Percentiles rank a stretch among this genome's conserved stretches.
These are phyloP conservation scores for Pilophorus perplexus DNA, from an alignment of 2,888 invertebrate genomes.

Conservation along the genomic window DNA sequence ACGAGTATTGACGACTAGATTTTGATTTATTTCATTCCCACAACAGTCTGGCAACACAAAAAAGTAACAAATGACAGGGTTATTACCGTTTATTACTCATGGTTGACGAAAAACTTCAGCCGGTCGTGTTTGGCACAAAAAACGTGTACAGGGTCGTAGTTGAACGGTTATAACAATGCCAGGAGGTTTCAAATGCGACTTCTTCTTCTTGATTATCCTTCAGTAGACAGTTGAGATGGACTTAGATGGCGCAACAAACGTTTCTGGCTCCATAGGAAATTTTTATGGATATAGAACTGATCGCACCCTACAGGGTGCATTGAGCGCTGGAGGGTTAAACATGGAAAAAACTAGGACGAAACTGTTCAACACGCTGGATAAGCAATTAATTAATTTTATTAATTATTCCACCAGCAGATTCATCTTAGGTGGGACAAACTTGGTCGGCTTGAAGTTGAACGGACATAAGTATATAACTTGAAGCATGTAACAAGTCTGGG, in stretches of 20 bases:
- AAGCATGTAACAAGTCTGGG: too few relatives aligned
- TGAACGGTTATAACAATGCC: background rate
- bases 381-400: too few relatives aligned
- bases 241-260: background rate
- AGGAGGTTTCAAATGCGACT: background rate
- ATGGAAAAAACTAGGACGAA: too few relatives aligned
- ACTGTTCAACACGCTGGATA: too few relatives aligned
- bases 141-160: background rate
- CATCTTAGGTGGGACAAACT: too few relatives aligned
- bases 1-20: conserved; percentile 19
- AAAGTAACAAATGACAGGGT: background rate
- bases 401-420: too few relatives aligned
- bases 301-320: conserved; percentile 10
- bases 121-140: conserved; percentile 5
- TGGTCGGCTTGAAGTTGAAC: too few relatives aligned
- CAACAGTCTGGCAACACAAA: conserved; percentile 13
- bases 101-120: conserved; percentile 6
- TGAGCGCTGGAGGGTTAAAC: conserved; percentile 6
- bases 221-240: background rate
- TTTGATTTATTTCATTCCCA: background rate
- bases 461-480: too few relatives aligned
- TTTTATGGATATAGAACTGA: background rate
- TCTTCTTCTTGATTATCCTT: background rate
- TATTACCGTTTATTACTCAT: conserved; percentile 3
- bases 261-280: background rate